These are phyloP conservation scores for Penaeus japonicus DNA, from an alignment of 1,140 invertebrate genomes.

Conservation along the genomic window DNA sequence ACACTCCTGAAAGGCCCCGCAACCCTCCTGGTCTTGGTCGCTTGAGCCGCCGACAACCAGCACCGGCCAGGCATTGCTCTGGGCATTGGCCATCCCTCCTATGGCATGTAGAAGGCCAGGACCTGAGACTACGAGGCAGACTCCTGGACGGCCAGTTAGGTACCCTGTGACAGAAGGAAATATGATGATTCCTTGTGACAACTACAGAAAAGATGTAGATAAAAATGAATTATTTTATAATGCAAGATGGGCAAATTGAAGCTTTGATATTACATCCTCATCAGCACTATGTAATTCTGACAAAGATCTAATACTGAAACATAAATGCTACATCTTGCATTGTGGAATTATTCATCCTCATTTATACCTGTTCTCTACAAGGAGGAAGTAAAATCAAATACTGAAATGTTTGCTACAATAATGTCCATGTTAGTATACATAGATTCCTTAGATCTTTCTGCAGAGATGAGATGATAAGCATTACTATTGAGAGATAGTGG, in stretches of 20 bases:
- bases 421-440: too few relatives aligned
- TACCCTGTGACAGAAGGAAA: slow-evolving; percentile 64
- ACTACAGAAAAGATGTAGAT: neutral
- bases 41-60: slow-evolving; percentile 91
- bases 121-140: slow-evolving; percentile 92
- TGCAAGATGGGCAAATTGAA: neutral
- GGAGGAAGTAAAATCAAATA: too few relatives aligned
- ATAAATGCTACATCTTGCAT: neutral
- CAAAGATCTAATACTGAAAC: neutral
- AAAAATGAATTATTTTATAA: neutral
- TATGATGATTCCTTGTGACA: neutral
- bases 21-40: slow-evolving; percentile 88
- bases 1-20: slow-evolving; percentile 96
- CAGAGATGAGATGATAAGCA: too few relatives aligned
- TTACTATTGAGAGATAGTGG: too few relatives aligned
- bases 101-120: slow-evolving; percentile 92
- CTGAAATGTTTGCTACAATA: too few relatives aligned
- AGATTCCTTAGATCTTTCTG: too few relatives aligned
- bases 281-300: neutral
- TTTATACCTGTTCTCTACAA: too few relatives aligned
- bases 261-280: neutral
- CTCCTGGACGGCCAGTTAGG: slow-evolving; percentile 84
- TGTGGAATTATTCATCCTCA: neutral
- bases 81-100: slow-evolving; percentile 95
- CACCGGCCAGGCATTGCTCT: slow-evolving; percentile 94